A percentile compares a stretch with the other conserved stretches of the same genome.
Evolutionary conservation across 2,113 vertebrate species (phyloP).

Genomic region (Steatornis caripensis): DNA sequence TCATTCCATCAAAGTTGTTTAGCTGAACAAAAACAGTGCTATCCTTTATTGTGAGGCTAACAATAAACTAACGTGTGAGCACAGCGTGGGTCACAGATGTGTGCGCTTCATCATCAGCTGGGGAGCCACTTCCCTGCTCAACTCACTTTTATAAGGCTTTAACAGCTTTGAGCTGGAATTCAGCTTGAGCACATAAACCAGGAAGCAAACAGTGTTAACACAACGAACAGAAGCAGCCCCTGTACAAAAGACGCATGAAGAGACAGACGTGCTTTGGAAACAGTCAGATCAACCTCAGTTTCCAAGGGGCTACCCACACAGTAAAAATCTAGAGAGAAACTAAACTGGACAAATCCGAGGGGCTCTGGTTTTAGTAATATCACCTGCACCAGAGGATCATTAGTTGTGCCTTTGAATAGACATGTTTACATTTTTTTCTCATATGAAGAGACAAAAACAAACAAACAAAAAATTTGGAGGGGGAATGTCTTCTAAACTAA

Average conservation of each 20-base stretch:
- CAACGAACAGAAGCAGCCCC: background rate
- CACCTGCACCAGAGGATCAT: background rate
- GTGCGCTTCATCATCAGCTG: background rate
- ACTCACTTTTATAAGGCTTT: background rate
- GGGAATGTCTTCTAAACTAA: background rate
- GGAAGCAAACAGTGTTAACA: constrained; percentile 23
- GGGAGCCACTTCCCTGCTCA: background rate
- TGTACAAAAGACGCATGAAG: background rate
- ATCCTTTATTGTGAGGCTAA: constrained; percentile 42
- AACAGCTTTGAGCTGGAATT: constrained; percentile 20
- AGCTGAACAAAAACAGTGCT: constrained; percentile 27
- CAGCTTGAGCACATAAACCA: constrained; percentile 20
- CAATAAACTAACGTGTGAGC: constrained; percentile 36
- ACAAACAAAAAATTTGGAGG: background rate
- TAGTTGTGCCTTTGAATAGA: background rate
- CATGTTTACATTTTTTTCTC: background rate
- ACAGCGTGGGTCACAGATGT: constrained; percentile 49
- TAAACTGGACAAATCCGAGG: background rate
- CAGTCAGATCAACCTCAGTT: background rate
- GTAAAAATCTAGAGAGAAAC: background rate
- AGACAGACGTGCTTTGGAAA: background rate
- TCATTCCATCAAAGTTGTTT: constrained; percentile 36
- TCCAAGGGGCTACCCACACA: background rate
- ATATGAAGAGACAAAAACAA: background rate
- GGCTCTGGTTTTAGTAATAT: background rate